Evolutionary conservation across 2,797 vertebrate species (phyloP).

Genomic region (Eulemur rubriventer): DNA sequence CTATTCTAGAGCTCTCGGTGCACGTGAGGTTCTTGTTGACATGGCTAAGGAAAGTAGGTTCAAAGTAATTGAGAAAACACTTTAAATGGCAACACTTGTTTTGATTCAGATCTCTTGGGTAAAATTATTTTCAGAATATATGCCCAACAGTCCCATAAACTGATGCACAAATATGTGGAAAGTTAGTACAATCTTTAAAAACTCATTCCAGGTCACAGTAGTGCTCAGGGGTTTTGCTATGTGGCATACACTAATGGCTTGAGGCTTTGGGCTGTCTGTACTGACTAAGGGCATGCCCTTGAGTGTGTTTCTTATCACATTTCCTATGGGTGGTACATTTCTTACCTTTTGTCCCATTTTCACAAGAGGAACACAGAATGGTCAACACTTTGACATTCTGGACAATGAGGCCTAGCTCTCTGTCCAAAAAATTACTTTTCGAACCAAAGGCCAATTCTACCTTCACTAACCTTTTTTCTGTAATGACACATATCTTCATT

Average conservation of each 20-base stretch:
- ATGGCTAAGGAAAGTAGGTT: background rate
- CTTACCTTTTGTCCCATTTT: conserved; percentile 16
- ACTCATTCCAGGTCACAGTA: background rate
- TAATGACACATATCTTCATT: background rate
- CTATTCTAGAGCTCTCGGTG: background rate
- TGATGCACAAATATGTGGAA: background rate
- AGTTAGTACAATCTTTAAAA: background rate
- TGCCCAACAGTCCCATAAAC: background rate
- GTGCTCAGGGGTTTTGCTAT: background rate
- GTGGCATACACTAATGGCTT: background rate
- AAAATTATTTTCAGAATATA: conserved; percentile 7
- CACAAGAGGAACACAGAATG: background rate
- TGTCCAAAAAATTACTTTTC: background rate
- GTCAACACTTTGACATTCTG: background rate
- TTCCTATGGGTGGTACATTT: background rate
- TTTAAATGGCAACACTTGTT: background rate
- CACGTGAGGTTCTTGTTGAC: background rate
- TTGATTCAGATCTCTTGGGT: background rate
- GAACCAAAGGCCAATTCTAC: background rate
- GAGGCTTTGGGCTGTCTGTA: background rate
- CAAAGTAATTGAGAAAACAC: background rate
- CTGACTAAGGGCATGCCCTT: background rate
- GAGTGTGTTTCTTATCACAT: background rate
- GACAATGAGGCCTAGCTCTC: background rate
- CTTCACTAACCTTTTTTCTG: background rate